Evolutionary conservation across 2,113 vertebrate species (phyloP).

Genomic region (Serilophus lunatus): DNA sequence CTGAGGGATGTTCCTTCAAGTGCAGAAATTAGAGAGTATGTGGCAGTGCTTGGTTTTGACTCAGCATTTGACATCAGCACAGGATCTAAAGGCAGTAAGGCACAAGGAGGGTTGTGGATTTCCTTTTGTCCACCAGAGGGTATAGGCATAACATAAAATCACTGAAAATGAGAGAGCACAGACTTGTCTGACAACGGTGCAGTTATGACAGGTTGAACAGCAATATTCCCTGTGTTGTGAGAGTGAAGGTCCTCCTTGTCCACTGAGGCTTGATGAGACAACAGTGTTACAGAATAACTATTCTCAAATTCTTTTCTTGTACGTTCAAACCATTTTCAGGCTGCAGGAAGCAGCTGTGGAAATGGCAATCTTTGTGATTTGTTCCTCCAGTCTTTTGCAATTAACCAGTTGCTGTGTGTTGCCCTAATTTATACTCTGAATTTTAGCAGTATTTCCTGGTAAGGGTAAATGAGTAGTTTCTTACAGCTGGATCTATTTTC

Average conservation of each 20-base stretch:
- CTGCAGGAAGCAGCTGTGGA: not conserved
- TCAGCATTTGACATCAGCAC: not conserved
- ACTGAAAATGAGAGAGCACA: not conserved
- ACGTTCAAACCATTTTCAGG: not conserved
- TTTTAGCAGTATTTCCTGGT: not conserved
- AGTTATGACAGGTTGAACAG: not conserved
- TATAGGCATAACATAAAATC: not conserved
- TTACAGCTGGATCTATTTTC: not conserved
- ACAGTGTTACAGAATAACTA: not conserved
- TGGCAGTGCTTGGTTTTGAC: not conserved
- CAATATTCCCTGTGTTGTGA: not conserved
- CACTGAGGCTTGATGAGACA: not conserved
- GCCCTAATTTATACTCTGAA: not conserved
- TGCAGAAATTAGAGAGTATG: not conserved
- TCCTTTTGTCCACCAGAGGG: conserved; percentile 48
- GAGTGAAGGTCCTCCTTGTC: not conserved
- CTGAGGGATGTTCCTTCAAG: not conserved
- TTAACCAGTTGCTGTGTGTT: not conserved
- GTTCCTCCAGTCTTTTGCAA: not conserved
- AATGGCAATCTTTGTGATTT: not conserved
- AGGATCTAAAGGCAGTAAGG: not conserved
- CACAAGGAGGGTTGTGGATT: not conserved
- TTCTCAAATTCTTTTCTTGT: not conserved
- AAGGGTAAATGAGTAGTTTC: not conserved
- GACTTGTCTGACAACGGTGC: not conserved